Base-by-base conservation (phyloP, 2,113 vertebrate species). In the Mastomys natalensis region DNA sequence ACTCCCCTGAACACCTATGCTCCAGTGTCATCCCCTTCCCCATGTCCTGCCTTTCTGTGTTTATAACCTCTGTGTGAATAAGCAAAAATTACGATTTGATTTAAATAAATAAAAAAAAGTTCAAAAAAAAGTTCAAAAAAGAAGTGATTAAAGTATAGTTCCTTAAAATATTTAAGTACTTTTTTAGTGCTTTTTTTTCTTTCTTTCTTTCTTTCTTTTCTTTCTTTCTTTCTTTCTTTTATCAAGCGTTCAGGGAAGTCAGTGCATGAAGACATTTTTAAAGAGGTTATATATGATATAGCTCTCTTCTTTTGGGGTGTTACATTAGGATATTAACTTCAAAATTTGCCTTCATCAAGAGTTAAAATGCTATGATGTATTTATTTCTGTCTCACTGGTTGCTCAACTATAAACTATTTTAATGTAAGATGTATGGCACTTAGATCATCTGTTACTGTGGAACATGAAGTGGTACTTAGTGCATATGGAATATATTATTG, bases 121-220 rank as follows among this genome's bases (percentile, higher is more conserved):
- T n/a, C n/a, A n/a, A n/a, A n/a, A n/a, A n/a, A n/a, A n/a, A n/a
- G n/a, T n/a, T n/a, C n/a, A n/a, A n/a, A n/a, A n/a, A n/a, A n/a
- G n/a, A n/a, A n/a, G n/a, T n/a, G n/a, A n/a, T n/a, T n/a, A n/a
- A n/a, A n/a, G 0, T 34, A 55, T 1, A 22, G 34, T 53, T 80
- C 9, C 22, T 37, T 78, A 34, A 87, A 64, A 48, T 86, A 2
- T 93, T 94, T 96, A 78, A 95, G 64, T 96, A 86, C 82, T 58
- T 93, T 58, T 58, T 64, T 53, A 91, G 43, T 76, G 78, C 1
- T 90, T 95, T 8, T 45, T 5, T 51, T 68, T 19, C 7, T 48
- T 48, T 48, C 3, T 48, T 48, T n/a, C n/a, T 48, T 48, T 3
- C 1, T 90, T 95, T 8, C n/a, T 7, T 51, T 62, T 15, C n/a